Evolutionary conservation across 2,797 vertebrate species (phyloP).

Genomic region (Dicrostonyx torquatus): DNA sequence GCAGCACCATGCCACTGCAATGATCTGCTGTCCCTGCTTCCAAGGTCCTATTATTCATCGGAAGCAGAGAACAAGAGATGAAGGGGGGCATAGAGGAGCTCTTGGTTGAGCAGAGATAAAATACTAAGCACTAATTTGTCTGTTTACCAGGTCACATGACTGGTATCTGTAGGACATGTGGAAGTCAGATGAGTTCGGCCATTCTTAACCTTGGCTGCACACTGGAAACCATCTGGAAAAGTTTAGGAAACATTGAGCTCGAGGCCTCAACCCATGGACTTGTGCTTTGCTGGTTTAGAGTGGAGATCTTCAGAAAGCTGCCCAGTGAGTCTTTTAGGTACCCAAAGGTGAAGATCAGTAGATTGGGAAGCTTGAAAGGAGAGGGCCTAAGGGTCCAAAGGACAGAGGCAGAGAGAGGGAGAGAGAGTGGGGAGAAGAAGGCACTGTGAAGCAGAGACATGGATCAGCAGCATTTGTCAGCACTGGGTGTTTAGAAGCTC

Average conservation of each 20-base stretch:
- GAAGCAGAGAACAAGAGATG: background rate
- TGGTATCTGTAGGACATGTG: background rate
- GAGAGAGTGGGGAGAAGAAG: background rate
- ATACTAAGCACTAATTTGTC: background rate
- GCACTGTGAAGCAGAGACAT: background rate
- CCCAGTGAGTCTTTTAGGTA: background rate
- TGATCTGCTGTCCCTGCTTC: background rate
- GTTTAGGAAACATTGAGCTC: background rate
- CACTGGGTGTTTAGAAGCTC: background rate
- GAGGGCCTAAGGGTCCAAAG: background rate
- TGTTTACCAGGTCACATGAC: background rate
- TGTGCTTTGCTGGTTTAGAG: background rate
- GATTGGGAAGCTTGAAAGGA: background rate
- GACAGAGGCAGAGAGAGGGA: background rate
- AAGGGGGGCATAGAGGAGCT: background rate
- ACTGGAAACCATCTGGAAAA: background rate
- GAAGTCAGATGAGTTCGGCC: background rate
- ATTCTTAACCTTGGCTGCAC: background rate
- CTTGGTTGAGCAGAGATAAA: background rate
- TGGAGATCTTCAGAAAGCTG: background rate
- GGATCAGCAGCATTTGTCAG: background rate
- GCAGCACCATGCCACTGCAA: background rate
- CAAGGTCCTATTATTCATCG: background rate
- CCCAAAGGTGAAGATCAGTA: background rate
- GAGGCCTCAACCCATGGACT: background rate